Conservation (phyloP, 2,888 invertebrate species). For the Bombyx huttoni region DNA sequence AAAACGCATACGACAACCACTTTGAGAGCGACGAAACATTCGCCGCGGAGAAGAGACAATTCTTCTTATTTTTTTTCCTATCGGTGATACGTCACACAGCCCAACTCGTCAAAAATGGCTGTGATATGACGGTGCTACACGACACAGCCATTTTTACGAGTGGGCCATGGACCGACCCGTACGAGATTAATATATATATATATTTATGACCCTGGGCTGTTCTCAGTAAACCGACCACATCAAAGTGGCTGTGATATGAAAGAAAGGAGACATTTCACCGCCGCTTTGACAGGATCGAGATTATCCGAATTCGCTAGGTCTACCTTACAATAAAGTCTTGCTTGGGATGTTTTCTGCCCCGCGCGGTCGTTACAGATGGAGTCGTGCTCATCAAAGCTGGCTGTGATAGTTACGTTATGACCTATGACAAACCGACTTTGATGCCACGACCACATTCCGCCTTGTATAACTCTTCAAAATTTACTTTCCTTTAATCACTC, state of each 20-base stretch:
- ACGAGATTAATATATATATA: background rate
- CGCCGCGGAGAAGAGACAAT: constrained; percentile 1
- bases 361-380: constrained; percentile 42
- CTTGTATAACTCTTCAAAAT: constrained; percentile 13
- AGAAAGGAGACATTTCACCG: constrained; percentile 80
- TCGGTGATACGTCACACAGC: constrained; percentile 61
- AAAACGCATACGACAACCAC: constrained; percentile 87
- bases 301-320: background rate
- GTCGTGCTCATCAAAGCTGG: constrained; percentile 95
- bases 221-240: constrained; percentile 82
- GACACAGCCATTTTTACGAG: constrained; percentile 88
- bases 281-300: constrained; percentile 82
- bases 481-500: background rate
- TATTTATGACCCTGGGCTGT: background rate
- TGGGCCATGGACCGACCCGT: constrained; percentile 44
- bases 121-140: constrained; percentile 83
- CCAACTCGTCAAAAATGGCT: constrained; percentile 96
- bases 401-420: constrained; percentile 84
- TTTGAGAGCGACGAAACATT: constrained; percentile 82
- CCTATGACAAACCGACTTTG: constrained; percentile 89
- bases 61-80: constrained; percentile 2
- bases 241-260: constrained; percentile 99
- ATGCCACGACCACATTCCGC: constrained; percentile 74
- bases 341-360: background rate
- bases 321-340: background rate